Conservation (phyloP, 2,888 invertebrate genomes). For the Hoplodrina blanda region DNA sequence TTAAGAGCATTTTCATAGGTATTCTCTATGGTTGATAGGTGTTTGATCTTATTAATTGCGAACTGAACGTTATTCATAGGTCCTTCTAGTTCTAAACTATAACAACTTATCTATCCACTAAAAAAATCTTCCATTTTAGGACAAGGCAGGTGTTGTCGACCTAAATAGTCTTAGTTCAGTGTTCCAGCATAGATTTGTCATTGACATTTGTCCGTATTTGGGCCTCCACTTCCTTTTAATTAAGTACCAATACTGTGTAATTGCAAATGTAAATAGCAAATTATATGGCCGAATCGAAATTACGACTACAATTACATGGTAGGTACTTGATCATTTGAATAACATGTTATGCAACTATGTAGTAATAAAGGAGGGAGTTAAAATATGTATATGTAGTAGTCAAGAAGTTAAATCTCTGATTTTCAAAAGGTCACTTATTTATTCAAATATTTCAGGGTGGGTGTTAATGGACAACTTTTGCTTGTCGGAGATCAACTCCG, state of each 20-base stretch:
- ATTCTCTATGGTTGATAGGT: neutral
- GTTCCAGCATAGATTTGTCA: slow-evolving; percentile 11
- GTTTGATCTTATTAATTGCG: slow-evolving; percentile 23
- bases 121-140: neutral
- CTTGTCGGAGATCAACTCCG: too few species aligned
- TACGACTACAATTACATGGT: slow-evolving; percentile 25
- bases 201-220: slow-evolving; percentile 42
- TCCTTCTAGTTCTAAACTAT: neutral
- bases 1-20: too few species aligned
- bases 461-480: too few species aligned
- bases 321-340: slow-evolving; percentile 46
- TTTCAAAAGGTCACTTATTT: neutral
- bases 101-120: neutral
- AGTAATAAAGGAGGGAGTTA: neutral
- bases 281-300: slow-evolving; percentile 43
- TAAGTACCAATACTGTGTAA: slow-evolving; percentile 34
- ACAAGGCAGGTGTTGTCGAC: neutral
- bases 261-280: slow-evolving; percentile 46
- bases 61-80: neutral
- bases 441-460: too few species aligned
- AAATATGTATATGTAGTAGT: neutral
- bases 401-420: neutral
- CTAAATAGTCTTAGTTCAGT: neutral
- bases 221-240: slow-evolving; percentile 30
- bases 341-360: slow-evolving; percentile 50